A percentile compares a stretch with the other conserved stretches of the same genome.
Conservation (phyloP, 2,113 vertebrate species). For the Toxostoma redivivum region DNA sequence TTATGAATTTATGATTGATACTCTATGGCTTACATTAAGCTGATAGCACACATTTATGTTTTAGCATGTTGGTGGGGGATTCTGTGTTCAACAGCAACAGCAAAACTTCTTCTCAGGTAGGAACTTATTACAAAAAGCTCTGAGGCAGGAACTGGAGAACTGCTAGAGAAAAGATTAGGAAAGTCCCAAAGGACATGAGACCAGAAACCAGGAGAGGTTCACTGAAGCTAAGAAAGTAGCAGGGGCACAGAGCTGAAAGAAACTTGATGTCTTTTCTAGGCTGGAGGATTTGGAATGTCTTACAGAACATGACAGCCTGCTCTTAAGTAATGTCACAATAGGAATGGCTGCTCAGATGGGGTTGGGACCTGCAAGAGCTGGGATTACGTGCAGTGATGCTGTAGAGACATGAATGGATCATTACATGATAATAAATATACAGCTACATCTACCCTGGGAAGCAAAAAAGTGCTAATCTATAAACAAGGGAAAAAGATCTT, state of each 20-base stretch:
- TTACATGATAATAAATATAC: not conserved
- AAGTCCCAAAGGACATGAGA: not conserved
- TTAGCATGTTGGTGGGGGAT: not conserved
- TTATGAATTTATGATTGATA: not conserved
- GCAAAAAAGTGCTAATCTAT: not conserved
- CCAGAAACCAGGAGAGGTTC: not conserved
- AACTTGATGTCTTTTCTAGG: not conserved
- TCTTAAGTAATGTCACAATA: not conserved
- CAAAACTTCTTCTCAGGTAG: not conserved
- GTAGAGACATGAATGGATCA: not conserved
- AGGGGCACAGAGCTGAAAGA: not conserved
- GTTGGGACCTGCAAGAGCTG: fast-evolving
- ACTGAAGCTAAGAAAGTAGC: not conserved
- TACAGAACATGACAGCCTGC: not conserved
- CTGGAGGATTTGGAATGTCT: not conserved
- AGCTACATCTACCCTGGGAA: not conserved
- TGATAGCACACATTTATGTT: not conserved
- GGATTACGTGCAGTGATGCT: not conserved
- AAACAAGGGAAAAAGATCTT: not conserved
- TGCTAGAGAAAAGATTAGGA: not conserved
- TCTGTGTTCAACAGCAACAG: not conserved
- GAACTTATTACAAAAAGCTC: not conserved
- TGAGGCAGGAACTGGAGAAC: not conserved
- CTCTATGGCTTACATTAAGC: not conserved
- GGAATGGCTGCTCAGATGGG: not conserved